phyloP scores from a whole-genome alignment of 2,888 invertebrate genomes.

The Eupithecia dodoneata region DNA sequence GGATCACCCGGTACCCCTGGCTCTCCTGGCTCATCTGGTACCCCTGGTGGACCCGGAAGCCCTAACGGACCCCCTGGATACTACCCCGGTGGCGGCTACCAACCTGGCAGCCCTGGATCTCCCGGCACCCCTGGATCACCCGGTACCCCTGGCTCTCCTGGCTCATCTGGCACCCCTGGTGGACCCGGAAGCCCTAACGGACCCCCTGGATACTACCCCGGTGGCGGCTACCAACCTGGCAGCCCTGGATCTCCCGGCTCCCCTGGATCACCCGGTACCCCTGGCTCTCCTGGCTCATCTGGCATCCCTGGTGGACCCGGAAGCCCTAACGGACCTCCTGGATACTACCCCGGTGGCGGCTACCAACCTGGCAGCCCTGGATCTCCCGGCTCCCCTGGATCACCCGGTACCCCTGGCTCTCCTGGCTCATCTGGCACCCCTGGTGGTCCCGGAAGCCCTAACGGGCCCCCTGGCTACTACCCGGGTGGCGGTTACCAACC shows the following conservation, averaged over 20 bases:
- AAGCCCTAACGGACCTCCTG: background rate
- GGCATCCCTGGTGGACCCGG: background rate
- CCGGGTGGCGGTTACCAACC: constrained; percentile 2
- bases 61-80: background rate
- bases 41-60: background rate
- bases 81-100: constrained; percentile 2
- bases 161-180: constrained; percentile 45
- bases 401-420: constrained; percentile 29
- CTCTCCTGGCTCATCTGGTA: constrained; percentile 43
- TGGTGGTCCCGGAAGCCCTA: background rate
- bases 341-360: constrained; percentile 25
- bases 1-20: constrained; percentile 40
- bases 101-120: constrained; percentile 40
- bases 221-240: constrained; percentile 27
- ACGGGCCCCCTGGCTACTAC: background rate
- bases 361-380: constrained; percentile 40
- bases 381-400: constrained; percentile 42
- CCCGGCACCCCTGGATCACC: constrained; percentile 43
- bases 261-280: constrained; percentile 30
- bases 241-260: constrained; percentile 30
- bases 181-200: constrained; percentile 43
- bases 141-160: constrained; percentile 55
- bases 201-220: constrained; percentile 35
- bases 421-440: constrained; percentile 13
- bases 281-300: constrained; percentile 37